These are phyloP conservation scores for Pogoniulus pusillus DNA, from an alignment of 2,797 vertebrate species.

Conservation along the genomic window DNA sequence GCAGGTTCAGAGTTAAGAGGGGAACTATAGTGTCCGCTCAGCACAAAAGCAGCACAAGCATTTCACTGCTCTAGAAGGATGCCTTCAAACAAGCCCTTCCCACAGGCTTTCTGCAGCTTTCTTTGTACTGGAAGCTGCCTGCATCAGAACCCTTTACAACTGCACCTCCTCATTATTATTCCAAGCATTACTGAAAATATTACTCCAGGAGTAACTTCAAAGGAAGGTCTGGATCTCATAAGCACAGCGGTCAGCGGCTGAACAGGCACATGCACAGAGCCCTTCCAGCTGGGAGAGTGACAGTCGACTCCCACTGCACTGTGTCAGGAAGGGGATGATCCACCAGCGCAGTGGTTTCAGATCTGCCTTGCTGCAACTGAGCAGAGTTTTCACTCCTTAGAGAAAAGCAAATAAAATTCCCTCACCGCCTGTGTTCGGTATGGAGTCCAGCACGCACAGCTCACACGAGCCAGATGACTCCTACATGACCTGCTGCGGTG, in stretches of 20 bases:
- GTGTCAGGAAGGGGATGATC: background rate
- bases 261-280: background rate
- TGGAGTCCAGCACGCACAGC: rapidly evolving
- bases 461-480: background rate
- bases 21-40: background rate
- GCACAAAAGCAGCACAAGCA: background rate
- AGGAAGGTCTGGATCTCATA: background rate
- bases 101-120: background rate
- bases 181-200: background rate
- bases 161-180: background rate
- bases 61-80: background rate
- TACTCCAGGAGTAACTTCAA: background rate
- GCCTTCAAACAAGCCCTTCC: background rate
- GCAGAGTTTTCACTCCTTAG: background rate
- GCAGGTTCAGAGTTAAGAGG: background rate
- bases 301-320: background rate
- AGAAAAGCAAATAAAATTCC: background rate
- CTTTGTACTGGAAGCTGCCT: background rate
- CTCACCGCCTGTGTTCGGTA: background rate
- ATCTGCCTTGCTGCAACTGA: background rate
- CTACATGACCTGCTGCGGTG: background rate
- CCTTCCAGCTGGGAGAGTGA: background rate
- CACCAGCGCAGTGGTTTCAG: background rate
- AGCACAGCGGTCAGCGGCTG: rapidly evolving
- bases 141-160: background rate